Evolutionary conservation across 2,888 invertebrate genomes (phyloP), one percentile per base, ranked within the genome.

Genomic region (Lasioglossum figueresi): DNA sequence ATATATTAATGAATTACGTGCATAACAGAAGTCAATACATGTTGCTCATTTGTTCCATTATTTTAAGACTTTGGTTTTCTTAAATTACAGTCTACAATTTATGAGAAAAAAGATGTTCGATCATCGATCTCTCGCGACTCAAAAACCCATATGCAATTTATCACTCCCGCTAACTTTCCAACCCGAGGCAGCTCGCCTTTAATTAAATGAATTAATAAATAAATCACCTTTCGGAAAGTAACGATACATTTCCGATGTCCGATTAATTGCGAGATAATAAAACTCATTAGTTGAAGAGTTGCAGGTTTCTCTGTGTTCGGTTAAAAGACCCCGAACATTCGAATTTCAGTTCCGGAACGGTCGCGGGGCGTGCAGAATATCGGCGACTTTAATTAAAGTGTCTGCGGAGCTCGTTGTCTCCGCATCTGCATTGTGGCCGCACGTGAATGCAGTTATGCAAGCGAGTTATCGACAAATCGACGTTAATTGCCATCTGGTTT

Each of bases 381-480:
- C 71, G 31, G 10, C 27, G 78, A 27, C 48, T 81, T 77, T 78
- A 72, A 81, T 81, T 77, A 71, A 78, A 81, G 71, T 45, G 80
- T 71, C 80, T 63, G 77, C 56, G 37, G 37, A 71, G 45, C 77
- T 77, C 45, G 80, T 71, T 71, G 59, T 63, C 48, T 59, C 79
- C 40, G n/a, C 16, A 34, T 40, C 73, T 73, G 34, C 81, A 66
- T 66, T 63, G 72, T 72, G 19, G 66, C 37, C 12, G 72, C 80
- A 68, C 68, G 73, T 45, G 68, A 73, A 74, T 80, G 52, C 68
- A 74, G 80, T 82, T 82, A 74, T 74, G 82, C 82, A 80, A 82
- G 43, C 82, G 74, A 80, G 82, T 82, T 82, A 82, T 82, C 74
- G 82, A 56, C 56, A 80, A 82, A 80, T 82, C 80, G 74, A 82